Evolutionary conservation across 2,797 vertebrate genomes (phyloP).

Genomic region (Semaprochilodus insignis): DNA sequence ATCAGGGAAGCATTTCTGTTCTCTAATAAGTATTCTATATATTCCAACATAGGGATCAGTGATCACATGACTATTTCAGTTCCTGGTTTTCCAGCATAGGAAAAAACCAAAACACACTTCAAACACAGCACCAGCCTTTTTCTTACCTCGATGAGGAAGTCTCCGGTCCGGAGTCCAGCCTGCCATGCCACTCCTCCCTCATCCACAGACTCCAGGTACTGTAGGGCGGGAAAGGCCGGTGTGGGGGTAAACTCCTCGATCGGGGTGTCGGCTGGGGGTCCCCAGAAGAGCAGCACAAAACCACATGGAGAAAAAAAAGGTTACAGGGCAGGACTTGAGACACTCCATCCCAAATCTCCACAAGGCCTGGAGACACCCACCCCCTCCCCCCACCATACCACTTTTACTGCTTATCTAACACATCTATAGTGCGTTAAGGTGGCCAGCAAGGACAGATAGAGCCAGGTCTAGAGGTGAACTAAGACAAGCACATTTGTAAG

Average conservation of each 20-base stretch:
- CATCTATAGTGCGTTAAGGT: not conserved
- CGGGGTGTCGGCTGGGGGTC: conserved; percentile 84
- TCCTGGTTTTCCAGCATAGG: not conserved
- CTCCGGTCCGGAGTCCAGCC: conserved; percentile 87
- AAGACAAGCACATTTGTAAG: not conserved
- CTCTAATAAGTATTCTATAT: no score
- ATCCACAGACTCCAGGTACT: conserved; percentile 92
- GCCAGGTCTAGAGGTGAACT: not conserved
- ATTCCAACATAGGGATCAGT: no score
- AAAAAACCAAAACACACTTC: no score
- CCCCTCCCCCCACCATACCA: no score
- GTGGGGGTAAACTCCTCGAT: conserved; percentile 92
- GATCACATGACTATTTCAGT: no score
- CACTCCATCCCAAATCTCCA: not conserved
- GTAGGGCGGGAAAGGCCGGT: conserved; percentile 88
- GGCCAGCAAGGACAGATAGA: not conserved
- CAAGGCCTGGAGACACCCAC: not conserved
- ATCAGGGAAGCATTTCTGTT: no score
- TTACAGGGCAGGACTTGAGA: not conserved
- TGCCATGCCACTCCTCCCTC: conserved; percentile 91
- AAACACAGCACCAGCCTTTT: not conserved
- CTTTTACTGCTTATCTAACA: not conserved
- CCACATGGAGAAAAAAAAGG: conserved; percentile 5
- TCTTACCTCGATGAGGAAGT: conserved; percentile 88
- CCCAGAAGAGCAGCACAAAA: conserved; percentile 2